Percentiles rank a stretch among this genome's conserved stretches.
These are phyloP conservation scores for Axis porcinus DNA, from an alignment of 2,113 vertebrate species.

Conservation along the genomic window DNA sequence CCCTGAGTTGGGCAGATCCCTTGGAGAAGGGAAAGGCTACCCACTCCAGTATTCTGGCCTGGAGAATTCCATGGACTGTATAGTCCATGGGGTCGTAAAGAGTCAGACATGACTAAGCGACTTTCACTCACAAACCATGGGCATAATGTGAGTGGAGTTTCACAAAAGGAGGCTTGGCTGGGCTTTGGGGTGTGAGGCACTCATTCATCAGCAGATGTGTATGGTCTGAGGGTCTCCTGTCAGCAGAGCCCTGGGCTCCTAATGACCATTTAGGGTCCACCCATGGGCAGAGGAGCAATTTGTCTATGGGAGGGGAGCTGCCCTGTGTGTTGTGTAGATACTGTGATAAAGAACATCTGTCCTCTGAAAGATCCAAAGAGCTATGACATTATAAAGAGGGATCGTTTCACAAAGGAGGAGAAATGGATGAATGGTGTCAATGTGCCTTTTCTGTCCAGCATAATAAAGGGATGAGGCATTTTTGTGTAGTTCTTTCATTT, in stretches of 20 bases:
- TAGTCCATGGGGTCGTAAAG: not conserved
- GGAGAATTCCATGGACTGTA: not conserved
- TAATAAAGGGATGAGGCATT: not conserved
- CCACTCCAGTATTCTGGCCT: not conserved
- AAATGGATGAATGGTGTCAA: fast-evolving
- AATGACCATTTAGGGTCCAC: fast-evolving
- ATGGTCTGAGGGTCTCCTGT: not conserved
- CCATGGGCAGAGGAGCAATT: fast-evolving
- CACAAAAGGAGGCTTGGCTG: not conserved
- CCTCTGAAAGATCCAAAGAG: not conserved
- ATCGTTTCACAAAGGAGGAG: fast-evolving
- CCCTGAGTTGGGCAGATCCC: not conserved
- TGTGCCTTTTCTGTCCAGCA: not conserved
- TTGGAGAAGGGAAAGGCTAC: not conserved
- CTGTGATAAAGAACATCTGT: not conserved
- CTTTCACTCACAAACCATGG: not conserved
- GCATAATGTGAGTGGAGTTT: fast-evolving
- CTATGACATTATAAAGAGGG: not conserved
- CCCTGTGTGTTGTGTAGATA: not conserved
- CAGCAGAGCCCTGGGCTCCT: not conserved
- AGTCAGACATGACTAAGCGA: not conserved
- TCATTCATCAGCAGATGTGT: fast-evolving
- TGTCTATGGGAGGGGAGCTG: not conserved
- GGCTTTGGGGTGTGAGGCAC: fast-evolving
- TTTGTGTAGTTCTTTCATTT: not conserved